Evolutionary conservation across 2,113 vertebrate species (phyloP).

Genomic region (Dipodomys ordii): DNA sequence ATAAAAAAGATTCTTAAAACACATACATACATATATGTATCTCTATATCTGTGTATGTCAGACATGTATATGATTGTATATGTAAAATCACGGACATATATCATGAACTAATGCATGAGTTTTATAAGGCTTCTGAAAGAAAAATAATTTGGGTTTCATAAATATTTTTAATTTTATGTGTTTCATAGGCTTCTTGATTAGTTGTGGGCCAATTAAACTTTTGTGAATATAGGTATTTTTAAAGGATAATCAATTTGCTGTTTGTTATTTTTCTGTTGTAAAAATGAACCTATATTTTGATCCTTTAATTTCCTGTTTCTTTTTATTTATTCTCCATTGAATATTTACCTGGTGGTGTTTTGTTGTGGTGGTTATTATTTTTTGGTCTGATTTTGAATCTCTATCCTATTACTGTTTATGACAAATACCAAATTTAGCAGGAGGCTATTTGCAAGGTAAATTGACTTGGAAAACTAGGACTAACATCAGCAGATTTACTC

Average conservation of each 20-base stretch:
- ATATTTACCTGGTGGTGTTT: neutral
- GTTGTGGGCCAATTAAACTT: neutral
- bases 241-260: constrained; percentile 29
- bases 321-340: constrained; percentile 25
- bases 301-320: constrained; percentile 12
- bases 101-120: constrained; percentile 7
- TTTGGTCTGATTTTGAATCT: constrained; percentile 47
- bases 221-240: constrained; percentile 28
- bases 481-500: constrained; percentile 53
- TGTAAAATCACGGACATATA: no score
- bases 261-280: constrained; percentile 14
- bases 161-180: constrained; percentile 39
- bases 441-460: constrained; percentile 41
- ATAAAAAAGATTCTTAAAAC: neutral
- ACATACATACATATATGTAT: no score
- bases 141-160: constrained; percentile 42
- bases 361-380: neutral
- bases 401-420: constrained; percentile 40
- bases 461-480: neutral
- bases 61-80: no score
- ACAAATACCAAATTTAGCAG: constrained; percentile 56
- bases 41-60: no score
- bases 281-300: constrained; percentile 44
- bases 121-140: constrained; percentile 44
- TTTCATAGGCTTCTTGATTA: constrained; percentile 29